Percentiles rank a stretch among this genome's conserved stretches.
phyloP scores from a whole-genome alignment of 2,113 vertebrate genomes.

The Lamprologus tigripictilis region DNA sequence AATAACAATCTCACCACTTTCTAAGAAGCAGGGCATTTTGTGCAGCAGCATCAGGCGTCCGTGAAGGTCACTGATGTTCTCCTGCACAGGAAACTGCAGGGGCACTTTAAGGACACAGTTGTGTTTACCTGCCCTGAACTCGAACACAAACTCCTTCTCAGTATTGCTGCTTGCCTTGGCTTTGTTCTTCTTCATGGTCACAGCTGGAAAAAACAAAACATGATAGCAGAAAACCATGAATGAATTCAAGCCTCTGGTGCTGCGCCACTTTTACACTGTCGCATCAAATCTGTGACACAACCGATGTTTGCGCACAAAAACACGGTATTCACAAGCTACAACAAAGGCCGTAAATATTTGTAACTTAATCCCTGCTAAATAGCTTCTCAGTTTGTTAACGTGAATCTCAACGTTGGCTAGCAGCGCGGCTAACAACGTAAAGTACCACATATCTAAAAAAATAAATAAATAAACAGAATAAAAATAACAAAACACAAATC shows the following conservation, averaged over 20 bases:
- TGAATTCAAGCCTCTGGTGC: not conserved
- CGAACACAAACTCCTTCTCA: constrained; percentile 86
- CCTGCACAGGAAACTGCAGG: constrained; percentile 82
- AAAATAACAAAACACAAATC: not conserved
- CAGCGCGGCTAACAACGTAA: not conserved
- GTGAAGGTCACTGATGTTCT: constrained; percentile 82
- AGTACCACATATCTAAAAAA: not conserved
- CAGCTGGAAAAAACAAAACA: constrained; percentile 12
- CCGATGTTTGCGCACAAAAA: not conserved
- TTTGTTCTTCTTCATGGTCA: constrained; percentile 82
- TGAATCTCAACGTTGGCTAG: not conserved
- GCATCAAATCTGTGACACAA: not conserved
- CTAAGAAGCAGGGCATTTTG: constrained; percentile 86
- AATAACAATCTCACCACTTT: constrained; percentile 74
- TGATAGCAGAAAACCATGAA: not conserved
- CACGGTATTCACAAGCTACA: not conserved
- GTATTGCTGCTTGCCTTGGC: constrained; percentile 60
- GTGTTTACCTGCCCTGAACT: constrained; percentile 79
- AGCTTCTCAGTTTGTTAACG: not conserved
- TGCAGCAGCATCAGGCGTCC: constrained; percentile 88
- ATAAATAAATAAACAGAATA: not conserved
- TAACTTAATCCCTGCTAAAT: not conserved
- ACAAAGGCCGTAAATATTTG: not conserved
- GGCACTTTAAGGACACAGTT: constrained; percentile 82
- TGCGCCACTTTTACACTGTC: not conserved